Evolutionary conservation across 2,113 vertebrate species (phyloP).

Genomic region (Aphyosemion australe): DNA sequence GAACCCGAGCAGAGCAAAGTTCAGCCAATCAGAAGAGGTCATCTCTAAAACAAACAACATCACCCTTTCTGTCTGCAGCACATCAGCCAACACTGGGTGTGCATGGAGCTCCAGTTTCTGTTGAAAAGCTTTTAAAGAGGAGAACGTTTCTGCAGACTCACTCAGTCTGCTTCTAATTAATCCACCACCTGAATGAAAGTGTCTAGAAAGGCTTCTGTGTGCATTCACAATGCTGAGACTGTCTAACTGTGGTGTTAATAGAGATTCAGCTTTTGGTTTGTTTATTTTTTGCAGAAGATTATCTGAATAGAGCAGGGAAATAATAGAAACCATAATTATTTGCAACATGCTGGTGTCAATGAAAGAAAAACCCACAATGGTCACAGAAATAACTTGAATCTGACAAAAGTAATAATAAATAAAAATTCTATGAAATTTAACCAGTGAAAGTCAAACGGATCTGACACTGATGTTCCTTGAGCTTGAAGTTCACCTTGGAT

Average conservation of each 20-base stretch:
- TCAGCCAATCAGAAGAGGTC: slow-evolving; percentile 58
- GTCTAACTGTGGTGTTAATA: neutral
- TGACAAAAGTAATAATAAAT: too few relatives aligned
- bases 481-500: too few relatives aligned
- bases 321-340: too few relatives aligned
- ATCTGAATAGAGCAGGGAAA: neutral
- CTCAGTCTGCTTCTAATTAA: slow-evolving; percentile 46
- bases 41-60: slow-evolving; percentile 71
- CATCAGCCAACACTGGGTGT: slow-evolving; percentile 1
- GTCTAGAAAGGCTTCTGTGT: neutral
- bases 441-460: too few relatives aligned
- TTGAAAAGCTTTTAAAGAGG: slow-evolving; percentile 1
- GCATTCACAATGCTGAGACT: neutral
- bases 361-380: too few relatives aligned
- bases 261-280: neutral
- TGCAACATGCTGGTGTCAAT: too few relatives aligned
- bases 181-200: slow-evolving; percentile 42
- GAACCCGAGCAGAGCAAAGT: slow-evolving; percentile 48
- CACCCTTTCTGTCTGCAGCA: slow-evolving; percentile 41
- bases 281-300: neutral
- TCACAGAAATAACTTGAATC: too few relatives aligned
- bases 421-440: too few relatives aligned
- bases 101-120: slow-evolving; percentile 3
- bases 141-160: slow-evolving; percentile 36
- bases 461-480: too few relatives aligned